Evolutionary conservation across 2,888 invertebrate genomes (phyloP).

Genomic region (Ditylenchus weischeri): DNA sequence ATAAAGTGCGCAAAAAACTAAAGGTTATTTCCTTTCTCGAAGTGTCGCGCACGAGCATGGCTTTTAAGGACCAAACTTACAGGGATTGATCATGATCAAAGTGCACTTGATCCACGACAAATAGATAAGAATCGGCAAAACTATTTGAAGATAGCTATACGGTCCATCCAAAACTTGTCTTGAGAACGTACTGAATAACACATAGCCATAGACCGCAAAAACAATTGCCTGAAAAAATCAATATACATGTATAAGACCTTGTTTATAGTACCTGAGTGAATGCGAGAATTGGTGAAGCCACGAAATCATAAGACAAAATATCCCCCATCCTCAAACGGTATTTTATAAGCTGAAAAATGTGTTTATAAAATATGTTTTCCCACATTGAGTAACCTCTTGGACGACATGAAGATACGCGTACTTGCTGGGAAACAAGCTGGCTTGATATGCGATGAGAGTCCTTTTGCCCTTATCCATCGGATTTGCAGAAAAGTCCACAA

Average conservation of each 20-base stretch:
- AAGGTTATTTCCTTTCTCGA: no score
- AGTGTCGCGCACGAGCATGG: no score
- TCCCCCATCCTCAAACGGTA: constrained; percentile 11
- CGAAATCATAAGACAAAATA: neutral
- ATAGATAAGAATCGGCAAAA: constrained; percentile 2
- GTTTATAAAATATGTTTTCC: no score
- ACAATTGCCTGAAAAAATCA: constrained; percentile 2
- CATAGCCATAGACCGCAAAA: constrained; percentile 10
- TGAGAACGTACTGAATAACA: neutral
- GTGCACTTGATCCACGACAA: constrained; percentile 15
- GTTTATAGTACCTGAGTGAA: constrained; percentile 1
- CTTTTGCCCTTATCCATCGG: no score
- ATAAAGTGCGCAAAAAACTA: no score
- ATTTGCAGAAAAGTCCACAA: no score
- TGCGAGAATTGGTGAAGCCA: constrained; percentile 4
- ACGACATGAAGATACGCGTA: constrained; percentile 8
- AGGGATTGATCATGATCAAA: constrained; percentile 14
- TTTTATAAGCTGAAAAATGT: constrained; percentile 1
- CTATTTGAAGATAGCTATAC: neutral
- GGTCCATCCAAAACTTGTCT: constrained; percentile 3
- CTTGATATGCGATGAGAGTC: neutral
- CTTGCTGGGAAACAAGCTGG: constrained; percentile 7
- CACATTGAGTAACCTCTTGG: constrained; percentile 8
- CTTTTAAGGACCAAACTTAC: no score
- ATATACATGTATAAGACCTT: neutral